A percentile compares a stretch with the other conserved stretches of the same genome.
Evolutionary conservation across 2,113 vertebrate genomes (phyloP).

Genomic region (Fulmarus glacialis): DNA sequence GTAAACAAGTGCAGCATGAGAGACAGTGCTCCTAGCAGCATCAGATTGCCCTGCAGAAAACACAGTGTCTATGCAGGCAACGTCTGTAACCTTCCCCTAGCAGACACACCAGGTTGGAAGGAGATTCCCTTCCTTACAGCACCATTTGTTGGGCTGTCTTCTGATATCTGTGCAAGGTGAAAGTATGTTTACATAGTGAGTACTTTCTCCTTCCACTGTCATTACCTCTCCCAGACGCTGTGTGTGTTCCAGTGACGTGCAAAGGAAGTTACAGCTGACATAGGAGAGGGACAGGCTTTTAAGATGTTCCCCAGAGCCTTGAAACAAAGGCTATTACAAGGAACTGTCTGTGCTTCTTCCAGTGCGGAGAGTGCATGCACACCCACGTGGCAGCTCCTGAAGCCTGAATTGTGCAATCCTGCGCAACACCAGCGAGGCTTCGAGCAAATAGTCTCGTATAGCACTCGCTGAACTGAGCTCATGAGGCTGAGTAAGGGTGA

Average conservation of each 20-base stretch:
- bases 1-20: not conserved
- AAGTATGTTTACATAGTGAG: not conserved
- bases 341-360: conserved; percentile 18
- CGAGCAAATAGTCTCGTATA: not conserved
- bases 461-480: not conserved
- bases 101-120: not conserved
- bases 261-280: conserved; percentile 32
- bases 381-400: not conserved
- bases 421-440: not conserved
- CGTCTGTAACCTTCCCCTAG: not conserved
- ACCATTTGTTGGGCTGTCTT: not conserved
- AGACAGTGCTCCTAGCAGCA: not conserved
- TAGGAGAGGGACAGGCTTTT: not conserved
- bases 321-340: conserved; percentile 9
- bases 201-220: conserved; percentile 27
- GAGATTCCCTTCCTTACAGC: not conserved
- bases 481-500: not conserved
- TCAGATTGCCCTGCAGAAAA: not conserved
- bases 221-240: conserved; percentile 24
- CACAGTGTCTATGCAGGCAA: not conserved
- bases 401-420: not conserved
- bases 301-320: not conserved
- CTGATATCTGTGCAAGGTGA: not conserved
- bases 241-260: not conserved
- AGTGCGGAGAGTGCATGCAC: not conserved